A percentile compares a stretch with the other conserved stretches of the same genome.
These are phyloP conservation scores for Glyphotaelius pellucidus DNA, from an alignment of 2,888 invertebrate species.

Conservation along the genomic window DNA sequence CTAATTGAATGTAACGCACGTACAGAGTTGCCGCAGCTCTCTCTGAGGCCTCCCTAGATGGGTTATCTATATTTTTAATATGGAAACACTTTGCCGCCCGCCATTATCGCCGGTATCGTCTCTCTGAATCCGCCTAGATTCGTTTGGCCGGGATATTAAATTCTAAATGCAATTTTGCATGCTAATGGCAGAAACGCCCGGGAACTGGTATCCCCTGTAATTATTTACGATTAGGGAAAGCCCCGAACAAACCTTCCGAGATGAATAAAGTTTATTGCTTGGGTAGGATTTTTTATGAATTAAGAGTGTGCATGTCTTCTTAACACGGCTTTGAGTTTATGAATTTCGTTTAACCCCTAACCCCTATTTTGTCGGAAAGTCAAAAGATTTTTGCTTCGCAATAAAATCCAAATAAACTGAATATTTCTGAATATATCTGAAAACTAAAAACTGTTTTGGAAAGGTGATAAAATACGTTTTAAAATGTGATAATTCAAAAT, in stretches of 20 bases:
- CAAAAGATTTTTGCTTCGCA: no score
- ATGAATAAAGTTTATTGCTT: not conserved
- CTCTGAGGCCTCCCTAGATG: constrained; percentile 36
- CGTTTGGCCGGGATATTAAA: constrained; percentile 39
- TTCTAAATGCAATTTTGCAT: constrained; percentile 50
- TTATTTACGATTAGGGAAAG: not conserved
- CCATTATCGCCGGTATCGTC: constrained; percentile 54
- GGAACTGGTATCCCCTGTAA: constrained; percentile 28
- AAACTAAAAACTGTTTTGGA: no score
- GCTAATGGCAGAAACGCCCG: constrained; percentile 34
- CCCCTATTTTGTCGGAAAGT: no score
- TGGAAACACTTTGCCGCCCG: constrained; percentile 44
- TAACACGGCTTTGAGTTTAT: no score
- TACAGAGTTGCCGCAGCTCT: constrained; percentile 55
- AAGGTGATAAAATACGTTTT: no score
- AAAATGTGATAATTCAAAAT: no score
- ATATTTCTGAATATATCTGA: no score
- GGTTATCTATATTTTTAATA: constrained; percentile 55
- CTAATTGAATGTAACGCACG: constrained; percentile 71
- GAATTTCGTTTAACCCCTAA: no score
- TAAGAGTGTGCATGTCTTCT: not conserved
- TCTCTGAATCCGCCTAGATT: constrained; percentile 30
- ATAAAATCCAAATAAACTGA: no score
- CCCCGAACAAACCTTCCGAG: not conserved
- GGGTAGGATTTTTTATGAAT: not conserved